Base-by-base conservation (phyloP, 2,113 vertebrate genomes). In the Octodon degus region DNA sequence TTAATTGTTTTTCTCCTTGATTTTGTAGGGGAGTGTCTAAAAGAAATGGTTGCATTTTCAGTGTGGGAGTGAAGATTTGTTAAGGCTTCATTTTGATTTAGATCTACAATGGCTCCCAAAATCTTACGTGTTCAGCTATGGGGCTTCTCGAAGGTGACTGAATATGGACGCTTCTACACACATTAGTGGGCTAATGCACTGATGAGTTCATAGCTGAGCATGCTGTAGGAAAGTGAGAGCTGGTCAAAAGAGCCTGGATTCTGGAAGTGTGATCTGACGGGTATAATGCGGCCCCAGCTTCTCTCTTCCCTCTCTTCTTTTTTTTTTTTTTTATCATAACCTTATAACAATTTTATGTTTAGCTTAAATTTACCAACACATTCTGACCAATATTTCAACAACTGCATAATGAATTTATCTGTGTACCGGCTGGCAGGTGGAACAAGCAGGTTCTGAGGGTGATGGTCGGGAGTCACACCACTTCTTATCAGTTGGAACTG, bases 1-100 rank as follows among this genome's bases (percentile, higher is more conserved):
- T 94, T 98, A 95, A 97, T 96, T 97, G 43, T 95, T 92, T 96
- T 97, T 90, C 76, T 85, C 34, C 1, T 85, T 89, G 90, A 34
- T 94, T 95, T 92, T 50, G 95, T 94, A 70, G 24, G 30, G 62
- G 24, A 72, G 1, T 87, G 50, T 32, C 96, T 79, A 67, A 60
- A 93, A 47, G 19, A 91, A 96, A 97, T 93, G 1, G 6, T 97
- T 96, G 68, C 11, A 43, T 86, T 81, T 65, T 86, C 74, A 85
- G 87, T 37, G 17, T 53, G 93, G 65, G 95, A 83, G 83, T 77
- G 72, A 7, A 30, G 83, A 95, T 34, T 63, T 63, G 6, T 14
- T 32, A 83, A 55, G 37, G 14, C 9, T 53, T 53, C 30, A 6
- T 34, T 80, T 32, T 55, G 47, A 19, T 55, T 80, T 55, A 53